Evolutionary conservation across 2,797 vertebrate species (phyloP).

Genomic region (Sitta carolinensis): DNA sequence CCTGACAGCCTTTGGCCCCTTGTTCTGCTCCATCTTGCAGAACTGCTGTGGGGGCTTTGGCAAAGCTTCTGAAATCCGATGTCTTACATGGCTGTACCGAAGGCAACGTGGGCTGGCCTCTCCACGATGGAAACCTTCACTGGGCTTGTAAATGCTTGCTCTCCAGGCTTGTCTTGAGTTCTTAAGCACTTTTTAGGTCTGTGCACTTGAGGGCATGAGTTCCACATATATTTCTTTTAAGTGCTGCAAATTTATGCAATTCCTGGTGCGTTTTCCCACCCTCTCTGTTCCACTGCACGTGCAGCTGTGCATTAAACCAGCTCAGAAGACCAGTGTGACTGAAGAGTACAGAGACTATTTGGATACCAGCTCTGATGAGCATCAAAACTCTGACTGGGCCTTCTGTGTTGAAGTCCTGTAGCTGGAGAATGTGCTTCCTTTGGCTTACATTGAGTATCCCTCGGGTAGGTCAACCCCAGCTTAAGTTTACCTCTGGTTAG

Average conservation of each 20-base stretch:
- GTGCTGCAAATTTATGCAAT: not conserved
- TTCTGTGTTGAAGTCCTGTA: not conserved
- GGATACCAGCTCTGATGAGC: not conserved
- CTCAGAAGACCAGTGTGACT: not conserved
- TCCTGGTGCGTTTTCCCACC: not conserved
- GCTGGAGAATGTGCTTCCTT: not conserved
- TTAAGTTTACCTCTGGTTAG: not conserved
- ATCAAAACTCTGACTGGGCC: not conserved
- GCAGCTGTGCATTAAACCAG: not conserved
- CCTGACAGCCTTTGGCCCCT: not conserved
- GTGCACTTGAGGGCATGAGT: not conserved
- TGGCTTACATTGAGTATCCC: not conserved
- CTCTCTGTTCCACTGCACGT: not conserved
- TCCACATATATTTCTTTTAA: not conserved
- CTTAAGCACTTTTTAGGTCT: not conserved
- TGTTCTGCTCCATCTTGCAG: not conserved
- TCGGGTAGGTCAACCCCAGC: not conserved
- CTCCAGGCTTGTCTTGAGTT: not conserved
- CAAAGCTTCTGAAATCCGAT: not conserved
- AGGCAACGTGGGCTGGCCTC: not conserved
- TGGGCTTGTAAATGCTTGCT: not conserved
- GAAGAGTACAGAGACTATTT: not conserved
- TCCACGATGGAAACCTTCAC: not conserved
- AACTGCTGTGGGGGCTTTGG: not conserved
- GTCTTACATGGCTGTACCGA: not conserved